These are phyloP conservation scores for Oceanites oceanicus DNA, from an alignment of 2,113 vertebrate species.

Conservation along the genomic window DNA sequence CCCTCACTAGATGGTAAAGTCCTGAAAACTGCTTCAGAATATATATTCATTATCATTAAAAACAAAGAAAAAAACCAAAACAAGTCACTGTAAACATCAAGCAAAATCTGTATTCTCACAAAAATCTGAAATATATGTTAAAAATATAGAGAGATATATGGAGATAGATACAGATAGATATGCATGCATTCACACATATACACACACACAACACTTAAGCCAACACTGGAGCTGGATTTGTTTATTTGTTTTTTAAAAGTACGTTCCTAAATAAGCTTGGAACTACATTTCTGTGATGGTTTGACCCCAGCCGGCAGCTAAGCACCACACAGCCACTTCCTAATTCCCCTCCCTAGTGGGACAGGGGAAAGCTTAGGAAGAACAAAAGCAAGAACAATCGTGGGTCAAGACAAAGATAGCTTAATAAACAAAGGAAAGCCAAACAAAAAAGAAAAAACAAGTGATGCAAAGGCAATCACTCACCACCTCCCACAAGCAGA, in stretches of 20 bases:
- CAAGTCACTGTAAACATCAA: not conserved
- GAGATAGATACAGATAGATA: not conserved
- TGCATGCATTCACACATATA: not conserved
- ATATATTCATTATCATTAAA: not conserved
- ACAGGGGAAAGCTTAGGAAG: not conserved
- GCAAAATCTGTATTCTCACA: not conserved
- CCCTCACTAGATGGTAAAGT: not conserved
- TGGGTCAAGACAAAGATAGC: not conserved
- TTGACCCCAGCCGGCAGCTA: not conserved
- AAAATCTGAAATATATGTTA: not conserved
- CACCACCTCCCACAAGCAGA: not conserved
- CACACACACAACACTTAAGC: not conserved
- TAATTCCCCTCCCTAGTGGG: not conserved
- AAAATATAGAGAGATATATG: not conserved
- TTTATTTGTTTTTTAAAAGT: not conserved
- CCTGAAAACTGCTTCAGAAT: not conserved
- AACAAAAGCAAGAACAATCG: not conserved
- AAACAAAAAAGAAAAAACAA: not conserved
- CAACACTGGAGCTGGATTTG: not conserved
- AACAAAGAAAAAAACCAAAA: not conserved
- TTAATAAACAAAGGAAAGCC: not conserved
- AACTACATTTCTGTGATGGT: not conserved
- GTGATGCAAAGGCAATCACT: not conserved
- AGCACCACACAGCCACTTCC: not conserved
- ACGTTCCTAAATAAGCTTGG: not conserved